These are phyloP conservation scores for Pseudomyrmex gracilis DNA, from an alignment of 1,140 invertebrate species.

Conservation along the genomic window DNA sequence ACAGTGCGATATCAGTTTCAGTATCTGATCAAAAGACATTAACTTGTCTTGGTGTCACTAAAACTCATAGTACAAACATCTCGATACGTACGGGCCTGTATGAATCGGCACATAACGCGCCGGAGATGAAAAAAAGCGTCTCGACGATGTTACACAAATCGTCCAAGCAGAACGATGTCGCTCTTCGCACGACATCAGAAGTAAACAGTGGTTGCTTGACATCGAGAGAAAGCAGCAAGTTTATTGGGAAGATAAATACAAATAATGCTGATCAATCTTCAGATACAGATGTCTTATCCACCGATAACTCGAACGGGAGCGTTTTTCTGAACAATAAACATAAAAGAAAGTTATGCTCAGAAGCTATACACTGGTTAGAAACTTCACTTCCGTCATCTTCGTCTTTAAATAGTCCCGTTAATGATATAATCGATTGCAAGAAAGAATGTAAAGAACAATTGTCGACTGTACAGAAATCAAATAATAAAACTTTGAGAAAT, in stretches of 20 bases:
- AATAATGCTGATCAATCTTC: neutral
- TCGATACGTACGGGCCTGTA: conserved; percentile 82
- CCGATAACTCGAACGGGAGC: neutral
- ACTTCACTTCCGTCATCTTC: neutral
- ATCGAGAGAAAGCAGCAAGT: conserved; percentile 14
- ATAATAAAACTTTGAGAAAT: neutral
- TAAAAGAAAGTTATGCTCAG: neutral
- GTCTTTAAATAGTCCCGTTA: neutral
- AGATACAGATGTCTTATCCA: neutral
- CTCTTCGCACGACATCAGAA: conserved; percentile 8
- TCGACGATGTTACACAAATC: conserved; percentile 39
- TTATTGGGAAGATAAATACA: neutral
- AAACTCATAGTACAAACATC: conserved; percentile 80
- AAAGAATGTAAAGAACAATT: neutral
- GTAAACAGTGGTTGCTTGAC: neutral
- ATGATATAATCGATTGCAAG: neutral
- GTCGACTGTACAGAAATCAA: neutral
- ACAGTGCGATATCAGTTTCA: conserved; percentile 29
- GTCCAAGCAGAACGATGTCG: conserved; percentile 10
- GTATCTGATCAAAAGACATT: conserved; percentile 46
- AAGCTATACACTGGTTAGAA: neutral
- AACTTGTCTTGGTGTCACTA: conserved; percentile 58
- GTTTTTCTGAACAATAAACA: neutral
- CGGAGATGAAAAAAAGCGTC: conserved; percentile 74
- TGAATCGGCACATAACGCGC: conserved; percentile 74